These are phyloP conservation scores for Diplazon laetatorius DNA, from an alignment of 2,888 invertebrate species.

Conservation along the genomic window DNA sequence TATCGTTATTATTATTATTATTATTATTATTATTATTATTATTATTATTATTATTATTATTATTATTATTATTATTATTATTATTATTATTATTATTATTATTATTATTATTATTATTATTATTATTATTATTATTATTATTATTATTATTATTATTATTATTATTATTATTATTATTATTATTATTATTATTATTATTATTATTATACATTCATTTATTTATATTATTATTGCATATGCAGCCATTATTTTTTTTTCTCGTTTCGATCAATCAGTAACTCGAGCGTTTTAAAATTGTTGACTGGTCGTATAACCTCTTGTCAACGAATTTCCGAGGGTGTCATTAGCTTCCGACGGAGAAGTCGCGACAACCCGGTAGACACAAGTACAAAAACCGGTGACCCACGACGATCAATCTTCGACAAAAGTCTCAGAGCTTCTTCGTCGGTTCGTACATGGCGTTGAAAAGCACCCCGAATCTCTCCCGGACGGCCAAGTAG, in stretches of 20 bases:
- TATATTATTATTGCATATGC: conserved; percentile 6
- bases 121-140: too few relatives aligned
- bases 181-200: conserved; percentile 9
- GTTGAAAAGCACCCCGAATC: conserved; percentile 17
- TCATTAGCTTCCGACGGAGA: conserved; percentile 34
- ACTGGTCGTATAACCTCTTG: neutral
- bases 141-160: too few relatives aligned
- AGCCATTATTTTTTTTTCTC: neutral
- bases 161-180: too few relatives aligned
- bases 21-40: too few relatives aligned
- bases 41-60: too few relatives aligned
- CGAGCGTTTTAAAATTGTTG: neutral
- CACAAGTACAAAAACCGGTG: conserved; percentile 46
- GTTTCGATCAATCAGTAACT: neutral
- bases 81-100: too few relatives aligned
- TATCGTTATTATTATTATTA: too few relatives aligned
- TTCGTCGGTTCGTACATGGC: conserved; percentile 10
- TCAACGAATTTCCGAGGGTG: conserved; percentile 35
- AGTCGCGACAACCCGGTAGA: neutral
- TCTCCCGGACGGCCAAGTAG: conserved; percentile 26
- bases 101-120: too few relatives aligned
- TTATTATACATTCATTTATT: conserved; percentile 31
- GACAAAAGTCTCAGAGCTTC: conserved; percentile 35
- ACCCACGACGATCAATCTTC: conserved; percentile 61
- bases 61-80: too few relatives aligned